phyloP scores from a whole-genome alignment of 1,140 invertebrate genomes.

The Heliconius hermathena region DNA sequence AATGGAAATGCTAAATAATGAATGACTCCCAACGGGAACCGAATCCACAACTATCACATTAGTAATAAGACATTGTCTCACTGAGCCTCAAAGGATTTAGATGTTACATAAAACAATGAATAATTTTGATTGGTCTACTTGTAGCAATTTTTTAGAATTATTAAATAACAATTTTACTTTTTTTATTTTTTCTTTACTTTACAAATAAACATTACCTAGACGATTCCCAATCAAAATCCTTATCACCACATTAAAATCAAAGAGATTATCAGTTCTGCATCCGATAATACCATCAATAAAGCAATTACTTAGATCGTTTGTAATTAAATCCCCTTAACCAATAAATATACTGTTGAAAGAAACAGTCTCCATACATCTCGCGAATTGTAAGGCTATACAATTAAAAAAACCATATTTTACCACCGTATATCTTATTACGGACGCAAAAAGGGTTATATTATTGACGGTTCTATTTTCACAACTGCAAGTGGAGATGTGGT shows the following conservation, averaged over 20 bases:
- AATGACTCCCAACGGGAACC: no score
- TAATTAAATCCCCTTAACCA: constrained; percentile 66
- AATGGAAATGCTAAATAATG: no score
- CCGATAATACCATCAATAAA: constrained; percentile 39
- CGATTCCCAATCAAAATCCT: background rate
- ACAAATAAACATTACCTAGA: background rate
- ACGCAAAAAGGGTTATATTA: constrained; percentile 27
- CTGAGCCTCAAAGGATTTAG: no score
- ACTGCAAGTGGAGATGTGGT: constrained; percentile 23
- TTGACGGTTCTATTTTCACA: constrained; percentile 17
- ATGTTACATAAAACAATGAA: no score
- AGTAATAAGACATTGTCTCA: no score
- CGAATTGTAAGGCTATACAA: constrained; percentile 30
- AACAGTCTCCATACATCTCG: constrained; percentile 57
- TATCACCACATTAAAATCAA: constrained; percentile 27
- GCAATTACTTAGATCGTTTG: constrained; percentile 65
- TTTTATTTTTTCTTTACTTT: background rate
- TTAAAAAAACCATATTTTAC: constrained; percentile 10
- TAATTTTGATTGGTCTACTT: no score
- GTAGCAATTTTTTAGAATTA: no score
- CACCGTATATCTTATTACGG: constrained; percentile 38
- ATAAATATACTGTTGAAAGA: constrained; percentile 67
- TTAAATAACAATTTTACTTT: no score
- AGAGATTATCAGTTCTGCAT: constrained; percentile 23
- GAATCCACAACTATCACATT: no score